Base-by-base conservation (phyloP, 1,140 invertebrate genomes). In the Drosophila subobscura region DNA sequence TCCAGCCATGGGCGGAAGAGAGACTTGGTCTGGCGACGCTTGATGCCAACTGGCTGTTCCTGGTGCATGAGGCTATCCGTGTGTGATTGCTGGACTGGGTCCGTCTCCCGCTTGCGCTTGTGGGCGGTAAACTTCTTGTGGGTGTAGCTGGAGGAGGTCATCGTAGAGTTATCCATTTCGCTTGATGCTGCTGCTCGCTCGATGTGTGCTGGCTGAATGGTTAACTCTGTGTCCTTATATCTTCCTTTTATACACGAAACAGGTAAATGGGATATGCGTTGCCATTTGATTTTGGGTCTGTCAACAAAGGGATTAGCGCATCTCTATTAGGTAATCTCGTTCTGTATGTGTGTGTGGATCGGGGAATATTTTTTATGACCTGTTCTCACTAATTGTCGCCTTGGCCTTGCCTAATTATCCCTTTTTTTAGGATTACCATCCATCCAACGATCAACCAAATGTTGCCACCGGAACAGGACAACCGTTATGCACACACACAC, bases 1-100 rank as follows among this genome's bases (percentile, higher is more conserved):
- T 72, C 76, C 58, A 84, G 14, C 80, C 80, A 84, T 10, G 80
- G 80, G 3, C 80, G 72, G 14, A 84, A 84, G 63, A 84, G 73
- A 2, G 66, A 55, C 8, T 72, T 61, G 1, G 10, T 25, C 40
- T 77, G 72, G 5, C 54, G 80, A 5, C 80, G 76, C 16, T 84
- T 84, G 40, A 2, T 41, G n/a, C 16, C 16, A 20, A 40, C 20
- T 0, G 27, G 44, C 1, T 50, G 47, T 0, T 53, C 25, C 23
- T 25, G 51, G 2, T 51, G 5, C 8, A 40, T 22, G 1, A 37
- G 5, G 27, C 59, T 73, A 49, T 74, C 67, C 45, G 70, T 64
- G 14, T 64, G 50, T 40, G 56, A 50, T 25, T 64, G 54, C 59
- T 41, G 29, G 5, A 49, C 57, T 20, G 54, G 46, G 6, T 79